Evolutionary conservation across 2,888 invertebrate species (phyloP), one percentile per base, ranked within the genome.

Genomic region (Acheta domesticus): DNA sequence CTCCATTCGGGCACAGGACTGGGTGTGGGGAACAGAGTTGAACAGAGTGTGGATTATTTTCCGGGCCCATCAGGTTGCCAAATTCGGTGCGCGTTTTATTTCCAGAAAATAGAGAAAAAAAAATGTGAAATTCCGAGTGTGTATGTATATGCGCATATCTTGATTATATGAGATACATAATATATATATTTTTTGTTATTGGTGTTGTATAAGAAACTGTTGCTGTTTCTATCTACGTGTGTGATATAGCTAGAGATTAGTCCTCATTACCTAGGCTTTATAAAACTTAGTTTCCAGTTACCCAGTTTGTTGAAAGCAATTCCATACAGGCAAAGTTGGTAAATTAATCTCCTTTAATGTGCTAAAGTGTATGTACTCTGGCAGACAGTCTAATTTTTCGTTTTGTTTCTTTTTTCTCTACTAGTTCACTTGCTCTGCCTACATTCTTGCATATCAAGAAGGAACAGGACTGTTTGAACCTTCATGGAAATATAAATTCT

Each of bases 31-130:
- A 20, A 76, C 20, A 62, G 77, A 79, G 78, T 21, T 50, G 74
- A 80, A 81, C 80, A 81, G 79, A 81, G 81, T 80, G 81, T 80
- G 80, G 80, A 79, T 80, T 80, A 80, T 81, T 79, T 81, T 81
- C 81, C 81, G 80, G 81, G 81, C 81, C 81, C 81, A 81, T 81
- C 81, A 80, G 81, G 81, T 81, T 80, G 81, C 80, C 78, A 78
- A 78, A 77, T 80, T 80, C 80, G 80, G 80, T 80, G 80, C 80
- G 80, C 49, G 77, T 80, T 79, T 78, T 80, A 77, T 77, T 73
- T 62, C 76, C n/a, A 76, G 49, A 16, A 76, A n/a, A 62, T 62
- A 62, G n/a, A 62, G 14, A 19, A 8, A 36, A 11, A 62, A 78
- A 48, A 75, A 20, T 77, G 78, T 78, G 80, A 75, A 78, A 78